Percentiles rank a stretch among this genome's conserved stretches.
Evolutionary conservation across 2,888 invertebrate genomes (phyloP).

Genomic region (Caenorhabditis sulstoni): DNA sequence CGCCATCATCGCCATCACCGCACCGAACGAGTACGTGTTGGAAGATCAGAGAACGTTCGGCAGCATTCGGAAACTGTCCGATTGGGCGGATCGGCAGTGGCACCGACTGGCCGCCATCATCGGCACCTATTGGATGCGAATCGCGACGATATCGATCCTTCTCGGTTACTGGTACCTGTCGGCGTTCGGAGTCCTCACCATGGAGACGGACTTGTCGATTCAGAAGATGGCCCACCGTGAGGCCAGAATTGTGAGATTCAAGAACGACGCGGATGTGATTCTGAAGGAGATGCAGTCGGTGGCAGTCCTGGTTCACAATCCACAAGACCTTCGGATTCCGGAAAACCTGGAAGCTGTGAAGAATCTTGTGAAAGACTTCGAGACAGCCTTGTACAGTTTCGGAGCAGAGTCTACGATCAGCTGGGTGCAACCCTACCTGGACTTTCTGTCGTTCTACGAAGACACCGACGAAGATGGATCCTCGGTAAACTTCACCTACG

Average conservation of each 20-base stretch:
- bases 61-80: slow-evolving; percentile 45
- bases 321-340: slow-evolving; percentile 64
- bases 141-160: slow-evolving; percentile 53
- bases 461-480: slow-evolving; percentile 38
- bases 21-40: slow-evolving; percentile 63
- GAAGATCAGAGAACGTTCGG: slow-evolving; percentile 46
- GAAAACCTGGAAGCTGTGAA: slow-evolving; percentile 49
- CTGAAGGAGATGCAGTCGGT: slow-evolving; percentile 67
- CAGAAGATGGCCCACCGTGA: slow-evolving; percentile 68
- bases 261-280: slow-evolving; percentile 61
- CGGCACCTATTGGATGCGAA: slow-evolving; percentile 49
- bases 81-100: slow-evolving; percentile 60
- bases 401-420: slow-evolving; percentile 69
- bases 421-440: slow-evolving; percentile 67
- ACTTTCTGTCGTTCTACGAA: slow-evolving; percentile 66
- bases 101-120: slow-evolving; percentile 58
- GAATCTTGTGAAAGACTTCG: slow-evolving; percentile 47
- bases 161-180: slow-evolving; percentile 68
- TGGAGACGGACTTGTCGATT: slow-evolving; percentile 70
- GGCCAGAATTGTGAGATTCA: slow-evolving; percentile 66
- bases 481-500: slow-evolving; percentile 52
- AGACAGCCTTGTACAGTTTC: slow-evolving; percentile 53
- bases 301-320: slow-evolving; percentile 61
- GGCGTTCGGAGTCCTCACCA: slow-evolving; percentile 62
- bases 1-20: slow-evolving; percentile 70